phyloP scores from a whole-genome alignment of 1,140 invertebrate genomes.

The Drosophila lowei region DNA sequence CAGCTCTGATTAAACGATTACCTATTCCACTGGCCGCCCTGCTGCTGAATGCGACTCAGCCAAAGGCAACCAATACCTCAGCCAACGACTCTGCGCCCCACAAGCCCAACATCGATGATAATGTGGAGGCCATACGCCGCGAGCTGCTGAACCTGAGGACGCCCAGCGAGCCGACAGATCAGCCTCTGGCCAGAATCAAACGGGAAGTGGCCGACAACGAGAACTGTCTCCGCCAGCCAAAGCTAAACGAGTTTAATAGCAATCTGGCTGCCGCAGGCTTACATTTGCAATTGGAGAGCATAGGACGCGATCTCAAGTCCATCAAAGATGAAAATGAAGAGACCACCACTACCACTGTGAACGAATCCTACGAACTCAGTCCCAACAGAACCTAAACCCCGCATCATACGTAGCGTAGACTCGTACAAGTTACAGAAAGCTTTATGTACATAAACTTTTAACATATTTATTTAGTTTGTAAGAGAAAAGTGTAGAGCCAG shows the following conservation, averaged over 20 bases:
- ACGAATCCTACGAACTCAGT: slow-evolving; percentile 27
- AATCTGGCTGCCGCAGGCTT: slow-evolving; percentile 22
- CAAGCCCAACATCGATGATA: slow-evolving; percentile 50
- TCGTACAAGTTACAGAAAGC: slow-evolving; percentile 26
- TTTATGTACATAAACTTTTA: slow-evolving; percentile 41
- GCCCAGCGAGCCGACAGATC: slow-evolving; percentile 12
- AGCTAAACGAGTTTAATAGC: slow-evolving; percentile 44
- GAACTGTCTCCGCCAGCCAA: slow-evolving; percentile 64
- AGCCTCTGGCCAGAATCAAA: slow-evolving; percentile 30
- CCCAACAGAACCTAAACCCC: slow-evolving; percentile 24
- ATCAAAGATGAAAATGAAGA: slow-evolving; percentile 57
- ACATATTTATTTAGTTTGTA: slow-evolving; percentile 44
- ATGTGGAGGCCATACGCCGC: slow-evolving; percentile 74
- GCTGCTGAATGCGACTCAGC: slow-evolving; percentile 49
- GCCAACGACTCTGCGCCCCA: slow-evolving; percentile 8
- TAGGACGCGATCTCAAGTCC: slow-evolving; percentile 77
- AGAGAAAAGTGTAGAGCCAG: slow-evolving; percentile 7
- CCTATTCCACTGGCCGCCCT: slow-evolving; percentile 70
- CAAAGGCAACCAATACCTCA: slow-evolving; percentile 5
- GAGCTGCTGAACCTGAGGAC: slow-evolving; percentile 65
- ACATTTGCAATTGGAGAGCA: slow-evolving; percentile 59
- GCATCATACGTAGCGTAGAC: slow-evolving; percentile 21
- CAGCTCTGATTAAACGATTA: slow-evolving; percentile 43
- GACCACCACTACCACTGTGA: slow-evolving; percentile 15
- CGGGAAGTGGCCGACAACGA: slow-evolving; percentile 44